phyloP scores from a whole-genome alignment of 2,113 vertebrate species.

The Spilogale gracilis region DNA sequence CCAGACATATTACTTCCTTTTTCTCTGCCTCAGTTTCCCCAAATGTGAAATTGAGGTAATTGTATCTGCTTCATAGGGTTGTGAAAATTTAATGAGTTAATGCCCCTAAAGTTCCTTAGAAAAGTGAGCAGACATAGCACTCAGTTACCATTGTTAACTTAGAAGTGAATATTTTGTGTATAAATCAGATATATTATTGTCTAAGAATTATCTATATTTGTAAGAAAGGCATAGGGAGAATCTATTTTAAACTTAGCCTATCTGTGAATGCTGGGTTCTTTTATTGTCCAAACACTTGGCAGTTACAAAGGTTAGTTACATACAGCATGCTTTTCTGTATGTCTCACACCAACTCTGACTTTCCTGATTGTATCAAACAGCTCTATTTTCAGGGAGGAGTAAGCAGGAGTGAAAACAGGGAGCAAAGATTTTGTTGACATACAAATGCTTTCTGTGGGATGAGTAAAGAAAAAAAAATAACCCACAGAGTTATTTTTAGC shows the following conservation, averaged over 20 bases:
- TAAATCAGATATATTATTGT: conserved; percentile 8
- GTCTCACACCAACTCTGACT: conserved; percentile 62
- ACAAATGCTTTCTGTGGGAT: conserved; percentile 69
- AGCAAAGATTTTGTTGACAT: conserved; percentile 78
- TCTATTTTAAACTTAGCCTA: conserved; percentile 37
- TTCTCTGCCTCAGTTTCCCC: not conserved
- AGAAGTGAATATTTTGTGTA: conserved; percentile 34
- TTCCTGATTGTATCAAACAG: conserved; percentile 60
- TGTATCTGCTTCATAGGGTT: not conserved
- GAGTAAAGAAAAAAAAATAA: conserved; percentile 57
- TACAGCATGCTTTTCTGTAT: conserved; percentile 14
- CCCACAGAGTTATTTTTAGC: conserved; percentile 69
- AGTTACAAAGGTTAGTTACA: not conserved
- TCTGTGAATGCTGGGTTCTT: conserved; percentile 23
- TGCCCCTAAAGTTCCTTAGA: not conserved
- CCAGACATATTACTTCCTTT: conserved; percentile 29
- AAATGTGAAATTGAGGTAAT: conserved; percentile 41
- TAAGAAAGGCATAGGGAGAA: not conserved
- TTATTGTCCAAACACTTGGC: conserved; percentile 24
- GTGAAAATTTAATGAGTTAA: conserved; percentile 63
- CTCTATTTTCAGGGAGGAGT: conserved; percentile 70
- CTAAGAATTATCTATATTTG: not conserved
- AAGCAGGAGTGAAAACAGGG: conserved; percentile 67
- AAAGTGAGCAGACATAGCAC: conserved; percentile 8
- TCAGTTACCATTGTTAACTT: not conserved